Percentiles rank a stretch among this genome's conserved stretches.
Conservation (phyloP, 1,140 invertebrate genomes). For the Drosophila nikananu region DNA sequence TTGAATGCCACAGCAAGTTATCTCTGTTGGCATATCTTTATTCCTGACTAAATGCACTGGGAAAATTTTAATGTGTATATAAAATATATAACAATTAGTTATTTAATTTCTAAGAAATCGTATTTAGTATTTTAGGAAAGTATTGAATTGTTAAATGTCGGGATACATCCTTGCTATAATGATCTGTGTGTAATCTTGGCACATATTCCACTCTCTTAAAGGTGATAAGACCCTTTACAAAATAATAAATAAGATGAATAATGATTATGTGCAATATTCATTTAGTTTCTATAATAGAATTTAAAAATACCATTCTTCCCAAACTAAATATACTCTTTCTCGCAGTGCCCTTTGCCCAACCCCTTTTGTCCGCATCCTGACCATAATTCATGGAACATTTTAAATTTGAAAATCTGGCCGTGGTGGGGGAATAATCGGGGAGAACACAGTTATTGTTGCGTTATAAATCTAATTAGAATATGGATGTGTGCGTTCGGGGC, state of each 20-base stretch:
- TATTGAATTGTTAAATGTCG: background rate
- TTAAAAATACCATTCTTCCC: too few species aligned
- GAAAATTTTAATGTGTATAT: too few species aligned
- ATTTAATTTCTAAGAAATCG: background rate
- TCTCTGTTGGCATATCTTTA: constrained; percentile 20
- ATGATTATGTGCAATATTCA: too few species aligned
- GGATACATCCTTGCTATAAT: too few species aligned
- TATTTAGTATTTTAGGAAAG: background rate
- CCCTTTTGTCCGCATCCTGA: constrained; percentile 37
- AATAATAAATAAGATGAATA: too few species aligned
- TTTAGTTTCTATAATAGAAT: too few species aligned
- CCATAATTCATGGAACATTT: constrained; percentile 73
- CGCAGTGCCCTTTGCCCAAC: constrained; percentile 10
- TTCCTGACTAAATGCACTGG: constrained; percentile 15
- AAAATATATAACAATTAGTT: too few species aligned
- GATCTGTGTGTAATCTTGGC: too few species aligned
- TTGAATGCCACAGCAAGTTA: constrained; percentile 7
- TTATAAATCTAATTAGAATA: constrained; percentile 82
- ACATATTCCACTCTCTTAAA: too few species aligned
- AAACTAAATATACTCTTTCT: background rate
- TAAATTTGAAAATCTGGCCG: constrained; percentile 64
- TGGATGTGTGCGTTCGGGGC: constrained; percentile 44
- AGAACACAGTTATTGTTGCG: constrained; percentile 65
- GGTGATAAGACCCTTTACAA: too few species aligned
- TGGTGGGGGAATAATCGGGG: constrained; percentile 10